Evolutionary conservation across 2,888 invertebrate genomes (phyloP), one percentile per base, ranked within the genome.

Genomic region (Phymatocera aterrima): DNA sequence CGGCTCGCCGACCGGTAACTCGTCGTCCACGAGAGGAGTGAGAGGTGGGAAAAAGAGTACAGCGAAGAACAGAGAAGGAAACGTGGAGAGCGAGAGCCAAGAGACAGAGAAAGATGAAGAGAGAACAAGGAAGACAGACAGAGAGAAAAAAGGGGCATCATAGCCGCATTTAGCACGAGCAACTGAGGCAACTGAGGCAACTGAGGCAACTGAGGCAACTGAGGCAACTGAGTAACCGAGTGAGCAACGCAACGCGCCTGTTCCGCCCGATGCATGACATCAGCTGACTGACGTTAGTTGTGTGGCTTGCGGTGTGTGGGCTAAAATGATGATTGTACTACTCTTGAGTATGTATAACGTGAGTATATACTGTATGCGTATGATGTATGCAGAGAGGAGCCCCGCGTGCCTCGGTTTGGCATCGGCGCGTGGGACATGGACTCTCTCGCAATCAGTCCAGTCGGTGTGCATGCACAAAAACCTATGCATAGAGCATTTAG

Each of bases 231-330:
- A n/a, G n/a, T n/a, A n/a, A n/a, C n/a, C n/a, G n/a, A n/a, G n/a
- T n/a, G n/a, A n/a, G n/a, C n/a, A n/a, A n/a, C n/a, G n/a, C n/a
- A n/a, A n/a, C 77, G 68, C 48, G 64, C 48, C 80, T 79, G n/a
- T n/a, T n/a, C n/a, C n/a, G n/a, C n/a, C n/a, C n/a, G n/a, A n/a
- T n/a, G 81, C 79, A 81, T 83, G 81, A 83, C 83, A 84, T 84
- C 83, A 84, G 83, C 82, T 84, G 83, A 83, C 83, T 81, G 77
- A 79, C 79, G 79, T 68, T 57, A 3, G n/a, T 54, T 78, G n/a
- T n/a, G n/a, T n/a, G 54, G 80, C 81, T 81, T 80, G 48, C 46
- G 12, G 4, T 6, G 48, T 21, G 72, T 51, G 51, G 31, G n/a
- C 31, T 48, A 43, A 6, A 54, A n/a, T n/a, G n/a, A n/a, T n/a